Conservation (phyloP, 2,113 vertebrate genomes). For the Rousettus leschenaultii region DNA sequence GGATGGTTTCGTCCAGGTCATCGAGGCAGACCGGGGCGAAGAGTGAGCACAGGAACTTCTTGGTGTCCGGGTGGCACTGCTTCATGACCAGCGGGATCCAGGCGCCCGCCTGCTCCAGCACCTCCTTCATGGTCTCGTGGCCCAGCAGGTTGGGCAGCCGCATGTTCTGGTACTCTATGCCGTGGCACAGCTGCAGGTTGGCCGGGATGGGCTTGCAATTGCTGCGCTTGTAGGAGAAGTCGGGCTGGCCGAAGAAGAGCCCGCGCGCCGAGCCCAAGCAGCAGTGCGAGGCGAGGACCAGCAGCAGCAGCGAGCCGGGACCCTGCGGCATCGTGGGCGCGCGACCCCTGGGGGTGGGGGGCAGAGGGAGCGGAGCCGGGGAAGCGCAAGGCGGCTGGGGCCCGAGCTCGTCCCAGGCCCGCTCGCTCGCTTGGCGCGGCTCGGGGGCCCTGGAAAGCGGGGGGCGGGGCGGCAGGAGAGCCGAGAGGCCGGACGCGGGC, state of each 20-base stretch:
- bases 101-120: conserved; percentile 95
- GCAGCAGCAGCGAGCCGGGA: conserved; percentile 73
- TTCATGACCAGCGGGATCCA: conserved; percentile 98
- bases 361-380: not conserved
- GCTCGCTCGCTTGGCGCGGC: conserved; percentile 42
- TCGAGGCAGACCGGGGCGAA: conserved; percentile 97
- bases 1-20: conserved; percentile 95
- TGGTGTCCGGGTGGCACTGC: conserved; percentile 97
- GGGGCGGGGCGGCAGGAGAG: not conserved
- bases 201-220: conserved; percentile 95
- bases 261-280: conserved; percentile 85
- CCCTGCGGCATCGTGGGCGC: conserved; percentile 77
- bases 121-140: conserved; percentile 96
- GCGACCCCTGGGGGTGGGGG: not conserved
- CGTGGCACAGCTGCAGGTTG: conserved; percentile 91
- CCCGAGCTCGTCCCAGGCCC: not conserved
- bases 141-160: conserved; percentile 97
- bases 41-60: conserved; percentile 97
- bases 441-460: not conserved
- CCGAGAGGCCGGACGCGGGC: not conserved
- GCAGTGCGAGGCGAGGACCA: conserved; percentile 80
- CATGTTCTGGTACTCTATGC: conserved; percentile 97
- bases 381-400: not conserved
- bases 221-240: conserved; percentile 91
- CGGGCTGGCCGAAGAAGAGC: conserved; percentile 92